Conservation (phyloP, 2,113 vertebrate species). For the Otolemur garnettii region DNA sequence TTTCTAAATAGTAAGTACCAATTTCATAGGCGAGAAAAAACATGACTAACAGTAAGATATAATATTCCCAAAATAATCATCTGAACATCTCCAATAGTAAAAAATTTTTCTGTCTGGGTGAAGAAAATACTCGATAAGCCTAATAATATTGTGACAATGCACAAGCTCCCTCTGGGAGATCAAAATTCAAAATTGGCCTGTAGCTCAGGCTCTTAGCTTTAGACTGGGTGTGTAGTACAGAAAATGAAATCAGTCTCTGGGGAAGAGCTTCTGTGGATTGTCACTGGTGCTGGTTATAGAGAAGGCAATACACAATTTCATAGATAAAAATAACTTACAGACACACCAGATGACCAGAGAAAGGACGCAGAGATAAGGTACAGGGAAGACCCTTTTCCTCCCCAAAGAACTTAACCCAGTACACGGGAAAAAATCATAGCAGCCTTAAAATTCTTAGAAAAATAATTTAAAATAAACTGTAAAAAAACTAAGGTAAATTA, state of each 20-base stretch:
- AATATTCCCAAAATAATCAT: conserved; percentile 64
- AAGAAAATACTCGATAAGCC: conserved; percentile 82
- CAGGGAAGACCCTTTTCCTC: conserved; percentile 40
- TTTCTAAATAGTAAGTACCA: conserved; percentile 79
- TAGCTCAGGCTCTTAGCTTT: conserved; percentile 72
- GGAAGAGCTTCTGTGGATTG: conserved; percentile 82
- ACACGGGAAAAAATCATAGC: background rate
- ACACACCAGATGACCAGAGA: conserved; percentile 85
- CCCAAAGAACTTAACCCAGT: background rate
- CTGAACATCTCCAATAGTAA: conserved; percentile 53
- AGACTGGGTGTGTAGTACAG: conserved; percentile 74
- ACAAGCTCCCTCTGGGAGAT: conserved; percentile 79
- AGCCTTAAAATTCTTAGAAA: conserved; percentile 57
- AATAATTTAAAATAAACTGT: background rate
- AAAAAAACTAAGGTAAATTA: conserved; percentile 22
- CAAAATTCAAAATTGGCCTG: conserved; percentile 78
- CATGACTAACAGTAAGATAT: conserved; percentile 36
- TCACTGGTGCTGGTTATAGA: conserved; percentile 77
- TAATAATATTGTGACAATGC: conserved; percentile 63
- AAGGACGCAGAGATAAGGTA: conserved; percentile 74
- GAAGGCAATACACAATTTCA: conserved; percentile 69
- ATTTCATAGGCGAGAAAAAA: conserved; percentile 68
- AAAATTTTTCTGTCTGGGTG: conserved; percentile 77
- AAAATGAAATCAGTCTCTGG: conserved; percentile 83
- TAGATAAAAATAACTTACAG: conserved; percentile 87